Evolutionary conservation across 1,140 invertebrate genomes (phyloP).

Genomic region (Delia radicum): DNA sequence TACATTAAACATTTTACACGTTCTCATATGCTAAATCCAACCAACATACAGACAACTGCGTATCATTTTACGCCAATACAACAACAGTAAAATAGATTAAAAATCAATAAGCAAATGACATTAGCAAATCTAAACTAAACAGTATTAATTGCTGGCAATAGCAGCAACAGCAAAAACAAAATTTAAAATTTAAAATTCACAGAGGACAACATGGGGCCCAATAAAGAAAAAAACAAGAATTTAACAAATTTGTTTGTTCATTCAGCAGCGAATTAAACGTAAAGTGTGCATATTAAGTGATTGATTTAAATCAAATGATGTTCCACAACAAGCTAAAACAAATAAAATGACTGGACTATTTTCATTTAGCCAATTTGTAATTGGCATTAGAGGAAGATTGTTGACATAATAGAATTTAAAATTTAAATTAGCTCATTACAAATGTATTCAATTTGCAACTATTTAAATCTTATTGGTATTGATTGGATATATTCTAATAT

Average conservation of each 20-base stretch:
- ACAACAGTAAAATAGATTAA: neutral
- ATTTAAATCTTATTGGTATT: too few relatives aligned
- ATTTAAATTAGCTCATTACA: neutral
- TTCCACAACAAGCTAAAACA: neutral
- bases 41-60: neutral
- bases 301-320: neutral
- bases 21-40: neutral
- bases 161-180: neutral
- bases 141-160: neutral
- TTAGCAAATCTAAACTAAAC: conserved; percentile 4
- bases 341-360: neutral
- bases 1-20: neutral
- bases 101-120: conserved; percentile 11
- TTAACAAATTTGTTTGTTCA: neutral
- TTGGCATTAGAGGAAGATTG: neutral
- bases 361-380: neutral
- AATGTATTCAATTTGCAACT: neutral
- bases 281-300: conserved; percentile 14
- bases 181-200: conserved; percentile 11
- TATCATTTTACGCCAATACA: neutral
- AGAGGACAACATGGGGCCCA: neutral
- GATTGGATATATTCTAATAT: too few relatives aligned
- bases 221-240: too few relatives aligned
- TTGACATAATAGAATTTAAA: neutral
- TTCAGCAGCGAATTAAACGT: neutral